Evolutionary conservation across 2,888 invertebrate species (phyloP), one percentile per base, ranked within the genome.

Genomic region (Dendrolimus pini): DNA sequence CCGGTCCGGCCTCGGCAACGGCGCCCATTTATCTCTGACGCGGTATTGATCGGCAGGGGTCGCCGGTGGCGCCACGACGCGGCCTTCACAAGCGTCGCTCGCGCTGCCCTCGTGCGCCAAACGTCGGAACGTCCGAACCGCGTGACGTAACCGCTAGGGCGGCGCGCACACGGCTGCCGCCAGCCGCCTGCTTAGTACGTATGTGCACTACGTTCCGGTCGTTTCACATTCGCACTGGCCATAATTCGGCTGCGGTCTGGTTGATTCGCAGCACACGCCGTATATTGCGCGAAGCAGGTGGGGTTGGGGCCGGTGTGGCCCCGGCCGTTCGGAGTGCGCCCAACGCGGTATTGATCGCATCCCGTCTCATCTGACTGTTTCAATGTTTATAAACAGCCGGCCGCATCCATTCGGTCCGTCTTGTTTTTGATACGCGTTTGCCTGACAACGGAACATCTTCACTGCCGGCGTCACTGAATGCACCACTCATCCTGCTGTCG

Each of bases 371-470:
- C 71, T 74, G 71, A 69, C 70, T 67, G 76, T 74, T 77, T 76
- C 84, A 84, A 85, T 89, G 89, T 89, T 89, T 89, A 89, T 89
- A 89, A 89, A 89, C 89, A 88, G 83, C 83, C 83, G 88, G 85
- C 76, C 74, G 82, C 80, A 78, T 82, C 80, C 69, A 80, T 75
- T 78, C 73, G 75, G 64, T 73, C 75, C 78, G 76, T 80, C 80
- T 83, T 83, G 83, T 80, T 85, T 82, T 82, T 82, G 79, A 82
- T 77, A 78, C 78, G 78, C 78, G 72, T 74, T 73, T 69, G 71
- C 65, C 71, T 71, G 72, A 69, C 72, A 70, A 72, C 67, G 71
- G 69, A 67, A 73, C 69, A 74, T 69, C 67, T 65, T 74, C 73
- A 71, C 74, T 70, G 76, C 70, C 70, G 77, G 65, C 65, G 73